A percentile compares a stretch with the other conserved stretches of the same genome.
These are phyloP conservation scores for Drosophila infuscata DNA, from an alignment of 2,888 invertebrate species.

Conservation along the genomic window DNA sequence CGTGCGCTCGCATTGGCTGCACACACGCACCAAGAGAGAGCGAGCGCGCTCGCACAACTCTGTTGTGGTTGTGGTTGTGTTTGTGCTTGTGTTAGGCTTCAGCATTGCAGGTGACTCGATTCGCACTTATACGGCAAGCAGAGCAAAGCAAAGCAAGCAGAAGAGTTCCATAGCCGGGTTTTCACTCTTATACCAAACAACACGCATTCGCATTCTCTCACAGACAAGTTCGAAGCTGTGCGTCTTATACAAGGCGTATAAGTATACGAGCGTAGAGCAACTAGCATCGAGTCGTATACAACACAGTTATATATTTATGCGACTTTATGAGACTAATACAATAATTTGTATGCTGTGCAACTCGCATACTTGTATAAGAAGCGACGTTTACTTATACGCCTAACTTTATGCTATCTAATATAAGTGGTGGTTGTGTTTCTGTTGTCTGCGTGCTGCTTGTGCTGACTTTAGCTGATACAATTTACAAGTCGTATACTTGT, in stretches of 20 bases:
- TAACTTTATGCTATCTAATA: background rate
- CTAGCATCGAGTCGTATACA: background rate
- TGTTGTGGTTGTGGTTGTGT: slow-evolving; percentile 10
- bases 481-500: background rate
- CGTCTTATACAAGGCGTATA: background rate
- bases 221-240: background rate
- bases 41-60: slow-evolving; percentile 17
- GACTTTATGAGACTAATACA: background rate
- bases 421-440: slow-evolving; percentile 1
- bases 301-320: background rate
- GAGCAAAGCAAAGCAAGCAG: slow-evolving; percentile 6
- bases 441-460: background rate
- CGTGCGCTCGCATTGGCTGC: slow-evolving; percentile 30
- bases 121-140: slow-evolving; percentile 17
- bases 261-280: slow-evolving; percentile 2
- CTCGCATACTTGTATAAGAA: background rate
- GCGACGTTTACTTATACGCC: background rate
- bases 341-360: background rate
- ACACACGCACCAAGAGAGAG: slow-evolving; percentile 5
- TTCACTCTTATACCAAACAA: slow-evolving; percentile 11
- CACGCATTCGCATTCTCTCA: background rate
- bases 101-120: slow-evolving; percentile 42
- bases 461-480: background rate
- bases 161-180: slow-evolving; percentile 33
- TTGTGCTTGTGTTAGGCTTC: slow-evolving; percentile 9